Conservation (phyloP, 2,888 invertebrate species). For the Clitarchus hookeri region DNA sequence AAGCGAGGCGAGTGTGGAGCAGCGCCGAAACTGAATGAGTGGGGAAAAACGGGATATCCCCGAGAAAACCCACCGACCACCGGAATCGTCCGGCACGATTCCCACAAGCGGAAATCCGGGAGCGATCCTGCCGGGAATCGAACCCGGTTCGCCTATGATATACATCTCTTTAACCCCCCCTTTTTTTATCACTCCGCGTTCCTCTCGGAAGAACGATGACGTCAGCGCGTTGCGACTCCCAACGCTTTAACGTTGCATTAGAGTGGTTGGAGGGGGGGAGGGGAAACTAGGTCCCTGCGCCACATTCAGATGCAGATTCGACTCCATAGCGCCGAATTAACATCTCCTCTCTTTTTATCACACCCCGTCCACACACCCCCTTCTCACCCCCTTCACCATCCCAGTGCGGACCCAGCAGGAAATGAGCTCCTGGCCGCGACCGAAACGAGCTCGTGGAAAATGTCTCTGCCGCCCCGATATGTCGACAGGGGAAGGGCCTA, state of each 20-base stretch:
- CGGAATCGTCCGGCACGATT: too few relatives aligned
- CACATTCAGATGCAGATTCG: constrained; percentile 14
- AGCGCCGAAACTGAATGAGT: too few relatives aligned
- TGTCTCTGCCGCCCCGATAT: background rate
- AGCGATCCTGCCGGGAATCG: too few relatives aligned
- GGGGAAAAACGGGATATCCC: too few relatives aligned
- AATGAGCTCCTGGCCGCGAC: background rate
- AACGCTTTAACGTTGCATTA: background rate
- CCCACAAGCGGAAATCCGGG: too few relatives aligned
- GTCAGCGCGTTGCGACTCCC: background rate
- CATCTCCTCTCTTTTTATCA: constrained; percentile 6
- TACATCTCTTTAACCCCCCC: background rate
- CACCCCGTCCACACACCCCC: background rate
- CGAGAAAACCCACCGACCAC: too few relatives aligned
- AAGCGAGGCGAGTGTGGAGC: too few relatives aligned
- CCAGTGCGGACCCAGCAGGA: background rate
- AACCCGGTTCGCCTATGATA: too few relatives aligned
- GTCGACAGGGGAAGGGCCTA: background rate
- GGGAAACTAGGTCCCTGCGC: background rate
- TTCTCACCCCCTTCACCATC: background rate
- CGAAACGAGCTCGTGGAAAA: constrained; percentile 5
- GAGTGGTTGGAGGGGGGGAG: background rate
- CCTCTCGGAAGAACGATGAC: background rate
- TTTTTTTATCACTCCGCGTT: background rate
- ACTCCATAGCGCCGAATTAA: background rate